A percentile compares a stretch with the other conserved stretches of the same genome.
These are phyloP conservation scores for Silurus meridionalis DNA, from an alignment of 2,113 vertebrate species.

Conservation along the genomic window DNA sequence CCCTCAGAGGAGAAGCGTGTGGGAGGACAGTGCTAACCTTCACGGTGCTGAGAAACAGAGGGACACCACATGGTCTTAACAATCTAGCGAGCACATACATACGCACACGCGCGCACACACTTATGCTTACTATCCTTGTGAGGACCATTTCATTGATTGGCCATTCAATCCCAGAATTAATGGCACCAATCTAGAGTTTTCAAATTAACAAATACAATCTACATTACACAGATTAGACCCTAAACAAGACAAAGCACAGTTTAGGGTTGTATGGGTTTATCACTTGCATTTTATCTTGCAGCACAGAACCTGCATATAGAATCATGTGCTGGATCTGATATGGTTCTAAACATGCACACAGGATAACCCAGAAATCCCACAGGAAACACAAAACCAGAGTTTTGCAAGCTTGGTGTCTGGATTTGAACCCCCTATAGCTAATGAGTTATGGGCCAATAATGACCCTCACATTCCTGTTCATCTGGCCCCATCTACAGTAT, in stretches of 20 bases:
- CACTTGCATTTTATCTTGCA: background rate
- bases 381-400: background rate
- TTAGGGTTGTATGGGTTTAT: background rate
- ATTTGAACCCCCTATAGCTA: background rate
- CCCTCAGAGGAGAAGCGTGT: background rate
- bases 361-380: background rate
- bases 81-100: background rate
- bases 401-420: background rate
- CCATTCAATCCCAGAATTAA: background rate
- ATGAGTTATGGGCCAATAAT: slow-evolving; percentile 18
- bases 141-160: background rate
- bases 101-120: background rate
- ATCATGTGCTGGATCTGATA: background rate
- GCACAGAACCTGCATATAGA: background rate
- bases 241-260: background rate
- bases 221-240: background rate
- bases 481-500: background rate
- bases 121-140: background rate
- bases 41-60: background rate
- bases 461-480: slow-evolving; percentile 2
- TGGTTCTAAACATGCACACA: background rate
- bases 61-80: background rate
- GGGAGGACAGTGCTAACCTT: slow-evolving; percentile 15
- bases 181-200: background rate
- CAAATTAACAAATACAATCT: background rate